phyloP scores from a whole-genome alignment of 2,797 vertebrate species.

The Neosalanx taihuensis region DNA sequence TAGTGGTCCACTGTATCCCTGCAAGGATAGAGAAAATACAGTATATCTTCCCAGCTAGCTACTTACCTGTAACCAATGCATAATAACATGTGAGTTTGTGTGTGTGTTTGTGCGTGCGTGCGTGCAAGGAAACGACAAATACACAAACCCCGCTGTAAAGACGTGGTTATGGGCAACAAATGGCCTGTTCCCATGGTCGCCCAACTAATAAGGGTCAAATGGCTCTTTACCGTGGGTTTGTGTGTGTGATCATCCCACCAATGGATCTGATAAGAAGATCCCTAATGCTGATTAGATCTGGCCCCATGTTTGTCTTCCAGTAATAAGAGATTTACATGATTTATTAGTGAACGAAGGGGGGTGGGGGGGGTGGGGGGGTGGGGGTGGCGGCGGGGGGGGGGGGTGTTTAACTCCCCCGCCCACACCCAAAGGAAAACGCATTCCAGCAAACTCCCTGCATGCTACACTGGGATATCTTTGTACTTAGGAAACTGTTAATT shows the following conservation, averaged over 20 bases:
- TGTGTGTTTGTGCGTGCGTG: background rate
- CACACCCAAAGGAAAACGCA: slow-evolving; percentile 41
- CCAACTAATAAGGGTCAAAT: slow-evolving; percentile 42
- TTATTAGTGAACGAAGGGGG: slow-evolving; percentile 3
- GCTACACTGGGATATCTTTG: slow-evolving; percentile 34
- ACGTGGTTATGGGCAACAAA: background rate
- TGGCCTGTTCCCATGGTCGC: slow-evolving; percentile 13
- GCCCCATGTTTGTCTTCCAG: slow-evolving; percentile 67
- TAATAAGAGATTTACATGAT: slow-evolving; percentile 3
- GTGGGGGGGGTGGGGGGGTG: slow-evolving; percentile 20
- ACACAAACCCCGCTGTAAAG: background rate
- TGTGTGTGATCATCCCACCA: slow-evolving; percentile 56
- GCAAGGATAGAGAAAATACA: slow-evolving; percentile 33
- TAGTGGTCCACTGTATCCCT: slow-evolving; percentile 45
- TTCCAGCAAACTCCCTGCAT: slow-evolving; percentile 58
- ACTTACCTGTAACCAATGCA: slow-evolving; percentile 59
- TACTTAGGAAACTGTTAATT: slow-evolving; percentile 3
- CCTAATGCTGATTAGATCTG: slow-evolving; percentile 72
- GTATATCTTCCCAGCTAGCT: slow-evolving; percentile 27
- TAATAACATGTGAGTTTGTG: slow-evolving; percentile 33
- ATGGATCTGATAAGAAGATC: slow-evolving; percentile 69
- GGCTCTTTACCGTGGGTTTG: slow-evolving; percentile 34
- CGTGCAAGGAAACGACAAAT: background rate
- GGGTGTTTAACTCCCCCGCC: slow-evolving; percentile 60
- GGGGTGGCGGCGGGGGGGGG: slow-evolving; percentile 4